phyloP scores from a whole-genome alignment of 2,888 invertebrate species.

The Coenonympha glycerion region DNA sequence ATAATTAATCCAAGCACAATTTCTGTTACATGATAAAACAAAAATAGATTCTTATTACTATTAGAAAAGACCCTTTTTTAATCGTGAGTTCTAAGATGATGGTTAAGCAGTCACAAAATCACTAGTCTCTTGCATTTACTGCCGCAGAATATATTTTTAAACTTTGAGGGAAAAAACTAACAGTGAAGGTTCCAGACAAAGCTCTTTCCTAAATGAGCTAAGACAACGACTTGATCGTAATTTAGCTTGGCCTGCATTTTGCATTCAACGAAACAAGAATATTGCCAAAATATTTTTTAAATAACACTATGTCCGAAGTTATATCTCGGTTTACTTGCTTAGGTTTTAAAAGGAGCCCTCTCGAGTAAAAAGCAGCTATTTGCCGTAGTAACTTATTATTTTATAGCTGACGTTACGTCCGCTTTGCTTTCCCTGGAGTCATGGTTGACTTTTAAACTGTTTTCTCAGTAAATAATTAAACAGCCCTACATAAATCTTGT shows the following conservation, averaged over 20 bases:
- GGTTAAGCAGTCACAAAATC: background rate
- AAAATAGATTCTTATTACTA: too few species aligned
- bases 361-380: conserved; percentile 19
- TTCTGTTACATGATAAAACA: too few species aligned
- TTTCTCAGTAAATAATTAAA: conserved; percentile 3
- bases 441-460: conserved; percentile 4
- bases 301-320: background rate
- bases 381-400: conserved; percentile 17
- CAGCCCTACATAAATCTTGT: background rate
- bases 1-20: background rate
- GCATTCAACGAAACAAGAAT: background rate
- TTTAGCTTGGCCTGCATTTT: background rate
- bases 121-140: background rate
- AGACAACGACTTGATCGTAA: background rate
- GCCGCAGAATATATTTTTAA: background rate
- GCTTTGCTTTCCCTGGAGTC: background rate
- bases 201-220: background rate
- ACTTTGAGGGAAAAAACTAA: conserved; percentile 5
- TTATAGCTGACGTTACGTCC: conserved; percentile 12
- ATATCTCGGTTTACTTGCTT: too few species aligned
- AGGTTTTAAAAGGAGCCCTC: too few species aligned
- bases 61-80: too few species aligned
- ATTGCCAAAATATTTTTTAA: background rate
- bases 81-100: too few species aligned
- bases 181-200: background rate